Conservation (phyloP, 2,113 vertebrate genomes). For the Hypanus sabinus region DNA sequence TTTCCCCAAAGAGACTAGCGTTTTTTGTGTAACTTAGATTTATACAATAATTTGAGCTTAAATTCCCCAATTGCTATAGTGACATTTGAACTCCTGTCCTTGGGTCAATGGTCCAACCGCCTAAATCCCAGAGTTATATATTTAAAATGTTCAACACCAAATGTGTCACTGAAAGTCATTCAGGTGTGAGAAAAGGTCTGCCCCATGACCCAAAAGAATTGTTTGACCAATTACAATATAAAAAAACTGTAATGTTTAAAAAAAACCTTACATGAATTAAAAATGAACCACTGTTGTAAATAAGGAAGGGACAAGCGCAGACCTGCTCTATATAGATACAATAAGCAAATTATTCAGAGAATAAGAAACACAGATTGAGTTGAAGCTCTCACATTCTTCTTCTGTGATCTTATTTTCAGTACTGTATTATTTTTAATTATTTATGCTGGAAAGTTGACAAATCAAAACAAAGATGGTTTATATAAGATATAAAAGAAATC, state of each 20-base stretch:
- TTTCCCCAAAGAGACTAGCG: no score
- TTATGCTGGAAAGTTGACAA: neutral
- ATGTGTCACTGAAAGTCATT: neutral
- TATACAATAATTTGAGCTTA: no score
- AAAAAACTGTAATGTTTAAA: neutral
- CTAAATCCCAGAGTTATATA: no score
- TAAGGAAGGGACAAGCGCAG: neutral
- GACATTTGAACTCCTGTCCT: no score
- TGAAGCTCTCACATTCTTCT: conserved; percentile 12
- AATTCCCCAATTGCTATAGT: no score
- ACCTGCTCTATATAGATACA: neutral
- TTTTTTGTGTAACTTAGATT: no score
- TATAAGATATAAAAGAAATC: neutral
- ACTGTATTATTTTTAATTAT: neutral
- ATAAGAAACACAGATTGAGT: conserved; percentile 7
- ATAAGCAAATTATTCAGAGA: neutral
- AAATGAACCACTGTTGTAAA: neutral
- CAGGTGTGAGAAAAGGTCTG: neutral
- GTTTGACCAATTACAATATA: neutral
- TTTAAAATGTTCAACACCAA: no score
- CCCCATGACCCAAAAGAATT: neutral
- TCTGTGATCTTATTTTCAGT: neutral
- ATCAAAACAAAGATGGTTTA: neutral
- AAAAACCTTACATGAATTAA: neutral
- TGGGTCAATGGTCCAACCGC: no score